Conservation (phyloP, 2,888 invertebrate genomes). For the Quadroppia sp. region DNA sequence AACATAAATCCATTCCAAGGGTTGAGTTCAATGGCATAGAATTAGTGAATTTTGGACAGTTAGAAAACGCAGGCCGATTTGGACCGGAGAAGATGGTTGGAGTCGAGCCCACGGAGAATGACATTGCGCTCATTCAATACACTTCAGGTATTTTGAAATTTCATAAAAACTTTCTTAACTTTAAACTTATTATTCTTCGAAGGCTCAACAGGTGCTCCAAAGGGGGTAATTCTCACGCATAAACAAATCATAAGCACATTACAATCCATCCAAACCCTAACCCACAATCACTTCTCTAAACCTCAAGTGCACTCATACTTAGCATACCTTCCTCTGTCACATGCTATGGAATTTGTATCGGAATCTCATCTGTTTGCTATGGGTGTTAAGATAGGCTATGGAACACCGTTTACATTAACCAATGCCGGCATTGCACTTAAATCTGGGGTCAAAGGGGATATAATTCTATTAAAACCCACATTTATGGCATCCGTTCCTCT, state of each 20-base stretch:
- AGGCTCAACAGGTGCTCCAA: constrained; percentile 59
- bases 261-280: constrained; percentile 45
- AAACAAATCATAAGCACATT: constrained; percentile 45
- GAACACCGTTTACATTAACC: constrained; percentile 76
- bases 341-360: constrained; percentile 92
- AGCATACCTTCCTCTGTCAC: constrained; percentile 93
- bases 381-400: constrained; percentile 92
- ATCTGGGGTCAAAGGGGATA: constrained; percentile 90
- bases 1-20: not conserved
- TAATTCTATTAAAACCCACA: constrained; percentile 81
- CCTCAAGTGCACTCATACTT: constrained; percentile 75
- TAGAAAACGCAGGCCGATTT: constrained; percentile 72
- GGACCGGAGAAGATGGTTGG: not conserved
- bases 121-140: constrained; percentile 97
- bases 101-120: constrained; percentile 57
- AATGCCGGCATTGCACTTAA: constrained; percentile 83
- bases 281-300: constrained; percentile 41
- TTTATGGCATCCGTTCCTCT: constrained; percentile 95
- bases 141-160: constrained; percentile 67
- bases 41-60: constrained; percentile 53
- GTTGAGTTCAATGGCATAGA: constrained; percentile 42
- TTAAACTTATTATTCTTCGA: not conserved
- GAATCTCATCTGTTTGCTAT: constrained; percentile 70
- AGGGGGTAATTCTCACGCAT: constrained; percentile 52
- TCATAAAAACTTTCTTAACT: not conserved